Base-by-base conservation (phyloP, 2,888 invertebrate species). In the Hemistola chrysoprasaria region DNA sequence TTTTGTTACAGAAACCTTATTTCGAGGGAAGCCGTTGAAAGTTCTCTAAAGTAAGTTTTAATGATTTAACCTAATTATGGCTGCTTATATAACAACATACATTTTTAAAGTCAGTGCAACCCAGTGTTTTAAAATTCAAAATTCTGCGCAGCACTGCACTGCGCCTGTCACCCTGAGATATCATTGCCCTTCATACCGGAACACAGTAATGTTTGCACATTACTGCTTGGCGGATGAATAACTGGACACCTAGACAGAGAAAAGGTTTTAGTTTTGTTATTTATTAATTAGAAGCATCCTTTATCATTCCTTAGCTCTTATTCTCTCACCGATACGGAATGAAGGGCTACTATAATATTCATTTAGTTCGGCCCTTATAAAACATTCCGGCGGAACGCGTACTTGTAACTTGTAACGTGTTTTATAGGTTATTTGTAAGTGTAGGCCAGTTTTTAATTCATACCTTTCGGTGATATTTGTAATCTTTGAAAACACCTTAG, bases 1-100 rank as follows among this genome's bases (percentile, higher is more conserved):
- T 30, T 40, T 40, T 22, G 26, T 44, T 31, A 32, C 47, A 41
- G 41, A 41, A 35, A 36, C 35, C 25, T 5, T 20, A 32, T 27
- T 32, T 56, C 34, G 46, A 3, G 16, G 16, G 4, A 16, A 16
- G 4, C 16, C 16, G 16, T 4, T 16, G 16, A 4, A 16, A 16
- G 16, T 16, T 16, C 16, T 16, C 4, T 4, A 16, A 16, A 16
- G 16, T 16, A 4, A 16, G 16, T 16, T 16, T 16, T 16, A 16
- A 16, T 16, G 2, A 16, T 3, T 16, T 16, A 3, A 16, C 16
- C 3, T 16, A 16, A 16, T 16, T 16, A n/a, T n/a, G n/a, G n/a
- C n/a, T n/a, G n/a, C n/a, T n/a, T n/a, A n/a, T n/a, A n/a, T n/a
- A n/a, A n/a, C n/a, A n/a, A n/a, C n/a, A n/a, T n/a, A n/a, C n/a